Conservation (phyloP, 2,113 vertebrate species). For the Chlamydotis undulata region DNA sequence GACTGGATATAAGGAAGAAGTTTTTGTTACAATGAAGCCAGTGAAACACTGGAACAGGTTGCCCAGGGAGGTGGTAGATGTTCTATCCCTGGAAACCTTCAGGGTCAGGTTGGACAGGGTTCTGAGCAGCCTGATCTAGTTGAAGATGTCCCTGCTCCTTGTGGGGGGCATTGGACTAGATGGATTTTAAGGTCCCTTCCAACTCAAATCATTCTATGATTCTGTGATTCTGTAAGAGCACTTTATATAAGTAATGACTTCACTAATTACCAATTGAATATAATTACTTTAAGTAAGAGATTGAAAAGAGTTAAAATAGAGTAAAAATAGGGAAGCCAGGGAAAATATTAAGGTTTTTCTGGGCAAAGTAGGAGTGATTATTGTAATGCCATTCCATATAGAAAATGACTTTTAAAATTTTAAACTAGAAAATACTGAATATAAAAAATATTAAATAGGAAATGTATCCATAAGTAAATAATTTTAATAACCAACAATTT, state of each 20-base stretch:
- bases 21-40: too few relatives aligned
- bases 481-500: background rate
- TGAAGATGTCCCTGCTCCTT: too few relatives aligned
- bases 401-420: background rate
- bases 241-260: background rate
- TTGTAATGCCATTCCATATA: rapidly evolving
- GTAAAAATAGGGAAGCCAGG: background rate
- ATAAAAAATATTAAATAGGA: background rate
- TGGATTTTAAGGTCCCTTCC: too few relatives aligned
- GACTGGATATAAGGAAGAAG: too few relatives aligned
- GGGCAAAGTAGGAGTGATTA: background rate
- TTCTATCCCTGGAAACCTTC: too few relatives aligned
- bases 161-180: too few relatives aligned
- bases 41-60: too few relatives aligned
- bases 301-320: background rate
- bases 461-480: background rate
- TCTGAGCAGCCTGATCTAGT: too few relatives aligned
- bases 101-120: too few relatives aligned
- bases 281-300: background rate
- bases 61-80: too few relatives aligned
- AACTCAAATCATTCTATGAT: too few relatives aligned
- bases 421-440: background rate
- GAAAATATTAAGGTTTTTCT: background rate
- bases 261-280: background rate
- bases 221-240: background rate